Base-by-base conservation (phyloP, 2,888 invertebrate species). In the Diaperis boleti region DNA sequence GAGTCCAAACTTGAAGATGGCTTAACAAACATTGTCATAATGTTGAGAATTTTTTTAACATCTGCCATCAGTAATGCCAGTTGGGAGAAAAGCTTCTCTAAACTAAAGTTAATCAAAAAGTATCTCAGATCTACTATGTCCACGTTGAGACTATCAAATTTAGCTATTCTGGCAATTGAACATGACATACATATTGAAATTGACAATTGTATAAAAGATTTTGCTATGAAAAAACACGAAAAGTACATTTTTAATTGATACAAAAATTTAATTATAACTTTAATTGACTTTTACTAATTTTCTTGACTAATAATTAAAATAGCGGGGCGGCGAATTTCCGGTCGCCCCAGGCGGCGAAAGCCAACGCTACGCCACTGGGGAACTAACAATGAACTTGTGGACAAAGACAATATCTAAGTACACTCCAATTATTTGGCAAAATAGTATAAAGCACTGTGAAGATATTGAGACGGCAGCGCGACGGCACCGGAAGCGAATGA, bases 321-420 rank as follows among this genome's bases (percentile, higher is more conserved):
- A 22, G 26, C 4, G 26, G 26, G 26, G 26, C n/a, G n/a, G 3
- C 20, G 6, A 20, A 20, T 20, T 20, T 3, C 6, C 20, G 3
- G 3, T 6, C 20, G 20, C 20, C 20, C 20, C 20, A 6, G 20
- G 31, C 31, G n/a, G 31, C 31, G 5, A 8, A 31, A 5, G n/a
- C 31, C 31, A 4, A 31, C 31, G 31, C 31, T 31, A 31, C 31
- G 31, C 31, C 31, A 31, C 31, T 31, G 31, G 20, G n/a, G n/a
- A n/a, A n/a, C n/a, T n/a, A n/a, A n/a, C n/a, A n/a, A n/a, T n/a
- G n/a, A n/a, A n/a, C n/a, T n/a, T n/a, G n/a, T n/a, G n/a, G n/a
- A n/a, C n/a, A n/a, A n/a, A n/a, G n/a, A n/a, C n/a, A n/a, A n/a
- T n/a, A n/a, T n/a, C n/a, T n/a, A n/a, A n/a, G n/a, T n/a, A n/a